Percentiles rank a stretch among this genome's conserved stretches.
Conservation (phyloP, 2,113 vertebrate genomes). For the Oenanthe melanoleuca region DNA sequence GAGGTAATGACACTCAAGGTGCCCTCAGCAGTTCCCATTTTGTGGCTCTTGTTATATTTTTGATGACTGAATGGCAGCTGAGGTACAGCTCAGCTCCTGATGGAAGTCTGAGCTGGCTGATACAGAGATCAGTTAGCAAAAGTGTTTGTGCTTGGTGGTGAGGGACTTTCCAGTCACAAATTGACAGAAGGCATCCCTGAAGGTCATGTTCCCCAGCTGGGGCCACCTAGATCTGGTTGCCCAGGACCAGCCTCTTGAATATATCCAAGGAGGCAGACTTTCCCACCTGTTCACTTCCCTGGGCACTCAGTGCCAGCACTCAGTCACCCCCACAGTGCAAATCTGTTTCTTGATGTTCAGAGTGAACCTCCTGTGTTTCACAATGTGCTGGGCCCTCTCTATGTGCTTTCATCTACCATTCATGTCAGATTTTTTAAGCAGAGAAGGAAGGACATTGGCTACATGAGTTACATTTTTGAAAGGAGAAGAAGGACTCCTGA, state of each 20-base stretch:
- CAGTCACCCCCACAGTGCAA: neutral
- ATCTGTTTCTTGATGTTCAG: neutral
- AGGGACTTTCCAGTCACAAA: neutral
- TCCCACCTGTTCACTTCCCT: neutral
- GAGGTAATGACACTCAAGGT: neutral
- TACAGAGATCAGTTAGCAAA: neutral
- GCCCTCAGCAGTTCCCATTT: neutral
- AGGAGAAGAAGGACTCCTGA: neutral
- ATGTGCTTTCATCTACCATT: neutral
- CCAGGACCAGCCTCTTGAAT: neutral
- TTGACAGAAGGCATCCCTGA: neutral
- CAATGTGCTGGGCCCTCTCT: neutral
- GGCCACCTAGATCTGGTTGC: neutral
- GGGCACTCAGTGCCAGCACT: neutral
- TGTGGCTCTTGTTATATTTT: neutral
- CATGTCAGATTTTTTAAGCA: neutral
- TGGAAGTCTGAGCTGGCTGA: neutral
- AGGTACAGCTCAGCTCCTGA: neutral
- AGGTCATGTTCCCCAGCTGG: fast-evolving
- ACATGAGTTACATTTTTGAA: neutral
- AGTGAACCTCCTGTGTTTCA: neutral
- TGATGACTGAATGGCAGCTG: neutral
- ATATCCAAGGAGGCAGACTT: neutral
- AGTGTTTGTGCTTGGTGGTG: neutral
- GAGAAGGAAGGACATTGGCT: neutral